Conservation (phyloP, 2,888 invertebrate species). For the Ophonus ardosiacus region DNA sequence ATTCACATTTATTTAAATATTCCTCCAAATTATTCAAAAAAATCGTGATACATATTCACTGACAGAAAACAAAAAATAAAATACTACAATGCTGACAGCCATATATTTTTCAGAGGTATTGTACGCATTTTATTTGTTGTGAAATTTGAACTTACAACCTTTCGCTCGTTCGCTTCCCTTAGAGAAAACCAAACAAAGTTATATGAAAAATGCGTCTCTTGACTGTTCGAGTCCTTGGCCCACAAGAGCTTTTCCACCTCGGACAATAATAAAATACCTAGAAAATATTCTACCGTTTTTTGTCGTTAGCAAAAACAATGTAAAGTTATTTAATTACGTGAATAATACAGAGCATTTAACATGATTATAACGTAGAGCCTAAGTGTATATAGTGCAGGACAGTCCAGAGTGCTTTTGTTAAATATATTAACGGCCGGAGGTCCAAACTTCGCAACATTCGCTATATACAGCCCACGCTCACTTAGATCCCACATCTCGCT, state of each 20-base stretch:
- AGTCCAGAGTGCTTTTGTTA: constrained; percentile 16
- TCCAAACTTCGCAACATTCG: not conserved
- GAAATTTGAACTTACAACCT: not conserved
- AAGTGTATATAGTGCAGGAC: not conserved
- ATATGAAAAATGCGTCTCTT: not conserved
- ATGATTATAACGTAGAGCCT: not conserved
- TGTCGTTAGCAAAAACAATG: not conserved
- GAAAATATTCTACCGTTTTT: not conserved
- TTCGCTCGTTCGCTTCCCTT: not conserved
- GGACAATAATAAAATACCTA: not conserved
- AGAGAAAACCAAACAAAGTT: not conserved
- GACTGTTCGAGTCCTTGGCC: not conserved
- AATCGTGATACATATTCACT: too few relatives aligned
- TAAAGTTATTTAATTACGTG: not conserved
- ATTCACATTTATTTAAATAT: too few relatives aligned
- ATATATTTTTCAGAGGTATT: too few relatives aligned
- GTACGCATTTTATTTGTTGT: not conserved
- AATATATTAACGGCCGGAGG: not conserved
- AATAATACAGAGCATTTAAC: not conserved
- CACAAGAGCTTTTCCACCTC: not conserved
- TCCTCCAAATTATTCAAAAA: too few relatives aligned
- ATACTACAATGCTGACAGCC: too few relatives aligned
- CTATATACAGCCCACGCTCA: not conserved
- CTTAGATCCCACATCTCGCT: not conserved
- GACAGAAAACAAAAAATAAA: too few relatives aligned